Evolutionary conservation across 2,113 vertebrate genomes (phyloP), one percentile per base, ranked within the genome.

Genomic region (Maccullochella peelii): DNA sequence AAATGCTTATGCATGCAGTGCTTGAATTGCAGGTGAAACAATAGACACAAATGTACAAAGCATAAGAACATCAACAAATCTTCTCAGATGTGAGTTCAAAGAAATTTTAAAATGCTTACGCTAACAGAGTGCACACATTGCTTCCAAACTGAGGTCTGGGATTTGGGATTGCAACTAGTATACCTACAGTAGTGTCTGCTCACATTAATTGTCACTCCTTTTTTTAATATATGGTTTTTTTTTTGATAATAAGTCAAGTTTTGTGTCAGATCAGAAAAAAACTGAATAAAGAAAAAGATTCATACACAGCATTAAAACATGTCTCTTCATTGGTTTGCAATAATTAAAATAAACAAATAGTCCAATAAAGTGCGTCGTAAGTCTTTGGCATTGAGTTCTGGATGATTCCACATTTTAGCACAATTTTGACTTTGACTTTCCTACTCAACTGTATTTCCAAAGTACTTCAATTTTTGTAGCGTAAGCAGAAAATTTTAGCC

Each of bases 21-120:
- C n/a, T 67, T 70, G 36, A 40, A 69, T 25, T 69, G 47, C 47
- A 73, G 55, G 66, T 33, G 66, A 42, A 67, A 73, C 49, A 79
- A 83, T 6, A 52, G 36, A 76, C 21, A 84, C 27, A 85, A 80
- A 65, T 61, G 50, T 42, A 66, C 61, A 77, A 86, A 75, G 62
- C 58, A 79, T 9, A 78, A 67, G 30, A 68, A 65, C 67, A 86
- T 62, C 50, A 75, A 66, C 42, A 78, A 58, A 73, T 77, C 72
- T 78, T 85, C 67, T 87, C 40, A 81, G 59, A 82, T 77, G 69
- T 47, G 59, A 58, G 55, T 84, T 78, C 72, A 82, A 86, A 81
- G 21, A 38, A 68, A 78, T 76, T 71, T 55, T 20, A 57, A 85
- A 86, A 69, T 79, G 77, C 50, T 52, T 67, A 23, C n/a, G 40